These are phyloP conservation scores for Philereme vetulata DNA, from an alignment of 2,888 invertebrate genomes.

Conservation along the genomic window DNA sequence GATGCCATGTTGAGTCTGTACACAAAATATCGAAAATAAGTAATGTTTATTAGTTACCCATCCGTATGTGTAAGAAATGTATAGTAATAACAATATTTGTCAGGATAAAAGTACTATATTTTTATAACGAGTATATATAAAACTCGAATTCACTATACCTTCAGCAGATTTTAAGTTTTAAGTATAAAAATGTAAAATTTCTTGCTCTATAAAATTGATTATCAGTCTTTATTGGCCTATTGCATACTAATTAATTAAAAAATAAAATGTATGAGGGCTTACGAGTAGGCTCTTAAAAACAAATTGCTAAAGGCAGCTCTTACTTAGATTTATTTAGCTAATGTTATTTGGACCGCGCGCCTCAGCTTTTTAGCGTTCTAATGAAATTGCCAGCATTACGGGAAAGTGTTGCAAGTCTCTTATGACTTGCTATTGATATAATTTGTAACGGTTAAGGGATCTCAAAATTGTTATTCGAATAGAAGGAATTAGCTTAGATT, in stretches of 20 bases:
- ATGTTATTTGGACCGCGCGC: conserved; percentile 64
- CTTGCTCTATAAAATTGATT: too few relatives aligned
- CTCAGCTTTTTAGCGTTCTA: conserved; percentile 49
- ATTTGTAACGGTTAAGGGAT: conserved; percentile 20
- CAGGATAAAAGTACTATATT: conserved; percentile 18
- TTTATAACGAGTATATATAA: conserved; percentile 22
- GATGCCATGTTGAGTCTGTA: conserved; percentile 1
- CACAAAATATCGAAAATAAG: neutral
- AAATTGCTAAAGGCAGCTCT: too few relatives aligned
- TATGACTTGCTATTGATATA: conserved; percentile 38
- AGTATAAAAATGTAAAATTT: too few relatives aligned
- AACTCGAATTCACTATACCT: neutral
- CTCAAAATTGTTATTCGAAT: conserved; percentile 30
- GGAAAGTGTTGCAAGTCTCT: conserved; percentile 31
- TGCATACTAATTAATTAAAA: too few relatives aligned
- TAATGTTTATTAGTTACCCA: neutral
- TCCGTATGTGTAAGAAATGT: conserved; percentile 8
- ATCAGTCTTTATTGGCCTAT: too few relatives aligned
- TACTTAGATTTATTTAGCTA: conserved; percentile 1
- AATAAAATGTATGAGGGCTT: too few relatives aligned
- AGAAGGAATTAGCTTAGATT: conserved; percentile 34
- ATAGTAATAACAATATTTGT: conserved; percentile 14
- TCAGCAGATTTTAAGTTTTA: too few relatives aligned
- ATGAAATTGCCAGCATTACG: conserved; percentile 35
- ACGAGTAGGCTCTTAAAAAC: too few relatives aligned